Evolutionary conservation across 2,888 invertebrate species (phyloP).

Genomic region (Trilocha varians): DNA sequence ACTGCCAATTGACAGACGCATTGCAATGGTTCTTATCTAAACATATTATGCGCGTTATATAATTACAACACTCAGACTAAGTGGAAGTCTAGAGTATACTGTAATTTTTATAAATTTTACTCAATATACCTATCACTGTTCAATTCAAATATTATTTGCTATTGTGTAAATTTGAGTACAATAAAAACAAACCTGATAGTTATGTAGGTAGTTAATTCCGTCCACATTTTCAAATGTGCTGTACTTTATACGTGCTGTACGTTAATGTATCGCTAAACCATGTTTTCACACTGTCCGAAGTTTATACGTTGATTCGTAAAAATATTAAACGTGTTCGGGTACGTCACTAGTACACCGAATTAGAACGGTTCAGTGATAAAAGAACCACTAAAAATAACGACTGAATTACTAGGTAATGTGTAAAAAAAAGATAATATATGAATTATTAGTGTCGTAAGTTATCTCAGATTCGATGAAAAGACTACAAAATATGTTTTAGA

Average conservation of each 20-base stretch:
- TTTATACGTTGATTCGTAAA: slow-evolving; percentile 4
- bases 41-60: not conserved
- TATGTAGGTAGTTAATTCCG: slow-evolving; percentile 34
- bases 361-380: slow-evolving; percentile 54
- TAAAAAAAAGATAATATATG: slow-evolving; percentile 52
- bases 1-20: not conserved
- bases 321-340: slow-evolving; percentile 32
- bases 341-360: slow-evolving; percentile 37
- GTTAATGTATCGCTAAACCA: slow-evolving; percentile 18
- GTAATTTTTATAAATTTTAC: too few species aligned
- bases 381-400: slow-evolving; percentile 59
- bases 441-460: slow-evolving; percentile 63
- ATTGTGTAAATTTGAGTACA: not conserved
- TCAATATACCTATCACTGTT: too few species aligned
- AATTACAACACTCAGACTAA: not conserved
- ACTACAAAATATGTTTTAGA: slow-evolving; percentile 65
- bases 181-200: not conserved
- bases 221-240: slow-evolving; percentile 64
- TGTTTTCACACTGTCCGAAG: slow-evolving; percentile 45
- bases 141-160: not conserved
- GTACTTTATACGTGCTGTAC: slow-evolving; percentile 29
- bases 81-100: not conserved
- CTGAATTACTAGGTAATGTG: slow-evolving; percentile 65
- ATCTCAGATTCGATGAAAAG: slow-evolving; percentile 71
- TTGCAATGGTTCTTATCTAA: not conserved